A percentile compares a stretch with the other conserved stretches of the same genome.
Conservation (phyloP, 2,888 invertebrate species). For the Aphidoletes aphidimyza region DNA sequence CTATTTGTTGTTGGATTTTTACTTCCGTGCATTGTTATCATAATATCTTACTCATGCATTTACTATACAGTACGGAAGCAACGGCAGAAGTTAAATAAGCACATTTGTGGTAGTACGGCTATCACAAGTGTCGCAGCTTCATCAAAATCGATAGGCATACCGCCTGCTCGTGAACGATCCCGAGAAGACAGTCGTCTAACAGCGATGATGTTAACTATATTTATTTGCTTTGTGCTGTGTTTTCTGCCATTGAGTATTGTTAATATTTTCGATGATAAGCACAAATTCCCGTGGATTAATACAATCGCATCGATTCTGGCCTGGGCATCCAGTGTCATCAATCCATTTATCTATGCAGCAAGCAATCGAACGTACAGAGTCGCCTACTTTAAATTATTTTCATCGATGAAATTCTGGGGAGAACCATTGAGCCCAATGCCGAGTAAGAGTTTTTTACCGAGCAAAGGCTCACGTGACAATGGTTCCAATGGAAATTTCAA, state of each 20-base stretch:
- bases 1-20: slow-evolving; percentile 85
- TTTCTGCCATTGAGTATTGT: slow-evolving; percentile 89
- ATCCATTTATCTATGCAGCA: slow-evolving; percentile 90
- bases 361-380: slow-evolving; percentile 80
- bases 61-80: slow-evolving; percentile 82
- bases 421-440: slow-evolving; percentile 65
- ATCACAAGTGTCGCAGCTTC: background rate
- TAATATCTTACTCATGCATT: slow-evolving; percentile 86
- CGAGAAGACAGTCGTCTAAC: slow-evolving; percentile 86
- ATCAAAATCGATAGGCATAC: slow-evolving; percentile 3
- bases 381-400: slow-evolving; percentile 65
- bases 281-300: slow-evolving; percentile 79
- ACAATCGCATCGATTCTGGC: slow-evolving; percentile 86
- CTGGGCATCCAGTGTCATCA: slow-evolving; percentile 90
- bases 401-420: slow-evolving; percentile 65
- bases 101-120: background rate
- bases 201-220: slow-evolving; percentile 87
- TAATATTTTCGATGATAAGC: slow-evolving; percentile 86
- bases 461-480: slow-evolving; percentile 64
- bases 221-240: slow-evolving; percentile 85
- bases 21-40: slow-evolving; percentile 85
- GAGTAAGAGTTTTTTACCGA: slow-evolving; percentile 65
- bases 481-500: slow-evolving; percentile 53
- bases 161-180: slow-evolving; percentile 70
- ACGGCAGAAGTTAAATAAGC: slow-evolving; percentile 71